Base-by-base conservation (phyloP, 1,140 invertebrate species). In the Bathynomus jamesi region DNA sequence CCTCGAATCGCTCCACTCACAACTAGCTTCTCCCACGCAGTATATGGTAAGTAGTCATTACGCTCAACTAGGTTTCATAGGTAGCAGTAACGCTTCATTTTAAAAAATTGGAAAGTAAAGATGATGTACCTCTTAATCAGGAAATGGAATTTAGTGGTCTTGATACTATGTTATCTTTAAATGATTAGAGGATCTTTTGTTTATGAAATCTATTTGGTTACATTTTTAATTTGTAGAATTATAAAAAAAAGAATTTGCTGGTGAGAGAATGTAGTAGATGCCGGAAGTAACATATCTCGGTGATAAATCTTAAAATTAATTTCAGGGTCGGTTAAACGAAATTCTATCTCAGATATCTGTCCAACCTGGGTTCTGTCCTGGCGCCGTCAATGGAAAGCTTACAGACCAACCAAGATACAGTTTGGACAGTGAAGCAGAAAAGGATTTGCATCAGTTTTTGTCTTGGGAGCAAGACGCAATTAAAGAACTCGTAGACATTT, bases 11-110 rank as follows among this genome's bases (percentile, higher is more conserved):
- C 87, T 96, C 81, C 89, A 93, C 66, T 86, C 89, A 0, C 90
- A 95, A 79, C 86, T 98, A 2, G 91, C 92, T 75, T 89, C 92
- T 11, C 94, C 94, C 11, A 95, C 93, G 65, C 91, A 96, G 79
- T 95, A 94, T 78, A 95, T 95, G 83, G 92, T 92, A 82, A 29
- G 69, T 64, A 11, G 4, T 2, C 80, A 78, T 28, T 32, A 74
- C 17, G 21, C 28, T 8, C 61, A 28, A 11, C 61, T 2, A 25
- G 24, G 4, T 1, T 7, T 13, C n/a, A 7, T 28, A 3, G 67
- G 1, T 69, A 1, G 31, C 24, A 4, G 66, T 29, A n/a, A 17
- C 4, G 31, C 5, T 25, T n/a, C 3, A 1, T 21, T 69, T 21
- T 21, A 17, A 2, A 63, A 28, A 27, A 3, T 29, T 8, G 24